Evolutionary conservation across 2,888 invertebrate species (phyloP).

Genomic region (Spodoptera littoralis): DNA sequence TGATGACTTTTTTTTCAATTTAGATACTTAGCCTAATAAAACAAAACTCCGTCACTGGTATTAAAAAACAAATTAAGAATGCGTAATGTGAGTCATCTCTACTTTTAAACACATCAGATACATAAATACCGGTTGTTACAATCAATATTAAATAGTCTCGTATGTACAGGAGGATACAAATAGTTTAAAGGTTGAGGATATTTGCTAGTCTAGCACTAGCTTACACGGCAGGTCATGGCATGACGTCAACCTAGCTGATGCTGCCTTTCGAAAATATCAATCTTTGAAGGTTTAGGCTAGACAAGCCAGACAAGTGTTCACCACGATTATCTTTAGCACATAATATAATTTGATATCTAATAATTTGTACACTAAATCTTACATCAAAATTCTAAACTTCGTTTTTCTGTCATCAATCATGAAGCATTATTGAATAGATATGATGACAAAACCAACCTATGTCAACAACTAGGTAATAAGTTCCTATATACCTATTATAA

Average conservation of each 20-base stretch:
- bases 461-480: slow-evolving; percentile 5
- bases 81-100: slow-evolving; percentile 72
- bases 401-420: slow-evolving; percentile 27
- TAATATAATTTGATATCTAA: neutral
- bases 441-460: neutral
- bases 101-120: slow-evolving; percentile 63
- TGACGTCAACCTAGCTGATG: slow-evolving; percentile 74
- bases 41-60: slow-evolving; percentile 49
- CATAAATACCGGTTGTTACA: slow-evolving; percentile 61
- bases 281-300: slow-evolving; percentile 56
- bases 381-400: neutral
- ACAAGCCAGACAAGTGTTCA: slow-evolving; percentile 28
- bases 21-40: slow-evolving; percentile 49
- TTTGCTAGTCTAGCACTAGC: slow-evolving; percentile 71
- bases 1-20: slow-evolving; percentile 24
- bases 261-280: slow-evolving; percentile 69
- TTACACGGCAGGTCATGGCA: slow-evolving; percentile 66
- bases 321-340: slow-evolving; percentile 14
- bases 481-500: neutral
- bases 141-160: slow-evolving; percentile 56
- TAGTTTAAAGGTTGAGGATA: slow-evolving; percentile 84
- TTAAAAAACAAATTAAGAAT: slow-evolving; percentile 61
- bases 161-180: slow-evolving; percentile 63
- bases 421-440: neutral
- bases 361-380: slow-evolving; percentile 4